These are phyloP conservation scores for Tangara arthus DNA, from an alignment of 2,797 vertebrate genomes.

Conservation along the genomic window DNA sequence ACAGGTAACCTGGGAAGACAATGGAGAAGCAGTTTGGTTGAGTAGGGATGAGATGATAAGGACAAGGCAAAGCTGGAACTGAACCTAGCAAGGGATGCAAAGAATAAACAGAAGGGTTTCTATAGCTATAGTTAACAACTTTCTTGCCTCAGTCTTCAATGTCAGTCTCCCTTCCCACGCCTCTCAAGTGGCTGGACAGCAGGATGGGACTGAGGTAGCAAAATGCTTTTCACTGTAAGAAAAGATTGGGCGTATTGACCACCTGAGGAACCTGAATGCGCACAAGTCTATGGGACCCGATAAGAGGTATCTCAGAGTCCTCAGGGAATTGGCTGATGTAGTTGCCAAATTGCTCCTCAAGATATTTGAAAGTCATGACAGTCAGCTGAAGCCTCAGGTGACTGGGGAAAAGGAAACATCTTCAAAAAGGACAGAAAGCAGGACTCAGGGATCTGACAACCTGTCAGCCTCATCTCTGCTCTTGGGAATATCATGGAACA, in stretches of 20 bases:
- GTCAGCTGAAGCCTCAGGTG: not conserved
- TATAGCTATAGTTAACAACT: not conserved
- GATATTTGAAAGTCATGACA: not conserved
- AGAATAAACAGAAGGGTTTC: not conserved
- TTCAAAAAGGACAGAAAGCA: not conserved
- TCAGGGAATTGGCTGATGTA: not conserved
- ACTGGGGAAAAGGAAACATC: not conserved
- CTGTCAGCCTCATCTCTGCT: not conserved
- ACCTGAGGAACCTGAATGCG: not conserved
- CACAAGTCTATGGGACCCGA: not conserved
- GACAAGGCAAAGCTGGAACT: not conserved
- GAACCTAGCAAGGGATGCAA: rapidly evolving
- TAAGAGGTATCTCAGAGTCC: not conserved
- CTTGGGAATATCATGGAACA: not conserved
- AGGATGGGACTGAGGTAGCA: not conserved
- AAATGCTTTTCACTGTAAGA: not conserved
- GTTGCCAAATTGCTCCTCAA: not conserved
- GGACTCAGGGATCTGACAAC: not conserved
- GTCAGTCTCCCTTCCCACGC: not conserved
- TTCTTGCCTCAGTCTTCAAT: not conserved
- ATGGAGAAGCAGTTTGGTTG: not conserved
- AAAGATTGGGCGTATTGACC: not conserved
- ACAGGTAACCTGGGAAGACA: not conserved
- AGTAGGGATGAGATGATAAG: not conserved
- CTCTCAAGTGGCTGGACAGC: not conserved